Base-by-base conservation (phyloP, 2,888 invertebrate species). In the Rhopalosiphum nymphaeae region DNA sequence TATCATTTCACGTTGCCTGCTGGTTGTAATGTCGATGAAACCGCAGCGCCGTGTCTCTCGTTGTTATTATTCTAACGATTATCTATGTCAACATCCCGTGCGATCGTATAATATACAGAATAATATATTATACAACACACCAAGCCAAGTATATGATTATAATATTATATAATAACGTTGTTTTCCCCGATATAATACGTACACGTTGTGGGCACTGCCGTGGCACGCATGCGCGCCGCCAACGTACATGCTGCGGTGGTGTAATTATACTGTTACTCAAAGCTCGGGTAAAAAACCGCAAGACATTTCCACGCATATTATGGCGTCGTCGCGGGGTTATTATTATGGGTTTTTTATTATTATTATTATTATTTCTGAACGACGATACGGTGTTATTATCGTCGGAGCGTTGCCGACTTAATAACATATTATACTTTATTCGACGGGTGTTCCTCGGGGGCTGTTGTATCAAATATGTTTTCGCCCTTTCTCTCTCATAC, bases 271-370 rank as follows among this genome's bases (percentile, higher is more conserved):
- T 29, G 9, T 42, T 44, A 26, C 44, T 36, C 84, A 44, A 89
- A 42, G 36, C 26, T 56, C 42, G 26, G 26, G 42, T 11, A 85
- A 9, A 42, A 88, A 89, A 89, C 88, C 56, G 10, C 56, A 89
- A 89, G 88, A 36, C 25, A 89, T 89, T 89, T 89, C 36, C 56
- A 25, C 26, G n/a, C 67, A n/a, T 67, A 67, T n/a, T 67, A 67
- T 67, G n/a, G n/a, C 5, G 88, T 56, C 26, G 88, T 89, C 36
- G 26, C 16, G 67, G 67, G 67, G n/a, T 88, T 88, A 88, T 88
- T 88, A 88, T 88, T 88, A 88, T 46, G 29, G 44, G 86, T 86
- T 44, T 29, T 42, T 11, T 4, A 36, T n/a, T 36, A n/a, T n/a
- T 61, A 29, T n/a, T 67, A 29, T 78, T 78, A 7, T 85, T 42